These are phyloP conservation scores for Drosophila mayri DNA, from an alignment of 1,140 invertebrate genomes.

Conservation along the genomic window DNA sequence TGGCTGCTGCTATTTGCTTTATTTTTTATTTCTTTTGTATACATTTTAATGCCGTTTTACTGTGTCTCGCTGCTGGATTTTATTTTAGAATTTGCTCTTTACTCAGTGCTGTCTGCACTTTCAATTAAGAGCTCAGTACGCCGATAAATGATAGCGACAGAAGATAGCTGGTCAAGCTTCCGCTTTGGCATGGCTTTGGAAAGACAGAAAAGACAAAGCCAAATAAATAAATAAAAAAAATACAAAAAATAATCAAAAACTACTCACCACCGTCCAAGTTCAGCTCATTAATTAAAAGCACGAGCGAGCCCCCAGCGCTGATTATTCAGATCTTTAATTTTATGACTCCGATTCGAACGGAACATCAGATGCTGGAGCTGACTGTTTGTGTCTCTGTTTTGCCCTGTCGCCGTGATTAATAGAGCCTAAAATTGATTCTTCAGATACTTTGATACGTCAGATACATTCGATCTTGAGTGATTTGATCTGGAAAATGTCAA, in stretches of 20 bases:
- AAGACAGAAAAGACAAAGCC: background rate
- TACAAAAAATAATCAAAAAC: slow-evolving; percentile 17
- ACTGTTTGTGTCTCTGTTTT: slow-evolving; percentile 1
- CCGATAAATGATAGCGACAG: slow-evolving; percentile 35
- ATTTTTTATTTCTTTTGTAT: slow-evolving; percentile 54
- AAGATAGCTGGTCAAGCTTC: slow-evolving; percentile 43
- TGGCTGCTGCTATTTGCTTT: slow-evolving; percentile 34
- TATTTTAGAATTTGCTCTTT: slow-evolving; percentile 53
- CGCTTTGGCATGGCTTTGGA: slow-evolving; percentile 49
- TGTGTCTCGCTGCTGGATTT: slow-evolving; percentile 58
- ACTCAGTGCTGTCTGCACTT: slow-evolving; percentile 62
- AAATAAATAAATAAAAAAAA: slow-evolving; percentile 25
- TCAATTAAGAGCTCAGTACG: slow-evolving; percentile 56
- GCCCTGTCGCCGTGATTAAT: slow-evolving; percentile 42
- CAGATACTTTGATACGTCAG: slow-evolving; percentile 3
- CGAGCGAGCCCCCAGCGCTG: slow-evolving; percentile 69
- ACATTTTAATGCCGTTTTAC: slow-evolving; percentile 77
- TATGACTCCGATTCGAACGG: slow-evolving; percentile 35
- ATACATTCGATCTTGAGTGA: background rate
- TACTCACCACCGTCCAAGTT: slow-evolving; percentile 55
- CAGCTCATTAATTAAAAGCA: slow-evolving; percentile 77
- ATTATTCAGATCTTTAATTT: slow-evolving; percentile 50
- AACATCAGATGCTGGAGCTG: slow-evolving; percentile 9
- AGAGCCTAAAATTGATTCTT: slow-evolving; percentile 40
- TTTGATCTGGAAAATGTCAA: slow-evolving; percentile 56